Evolutionary conservation across 2,888 invertebrate genomes (phyloP).

Genomic region (Tenthredo distinguenda): DNA sequence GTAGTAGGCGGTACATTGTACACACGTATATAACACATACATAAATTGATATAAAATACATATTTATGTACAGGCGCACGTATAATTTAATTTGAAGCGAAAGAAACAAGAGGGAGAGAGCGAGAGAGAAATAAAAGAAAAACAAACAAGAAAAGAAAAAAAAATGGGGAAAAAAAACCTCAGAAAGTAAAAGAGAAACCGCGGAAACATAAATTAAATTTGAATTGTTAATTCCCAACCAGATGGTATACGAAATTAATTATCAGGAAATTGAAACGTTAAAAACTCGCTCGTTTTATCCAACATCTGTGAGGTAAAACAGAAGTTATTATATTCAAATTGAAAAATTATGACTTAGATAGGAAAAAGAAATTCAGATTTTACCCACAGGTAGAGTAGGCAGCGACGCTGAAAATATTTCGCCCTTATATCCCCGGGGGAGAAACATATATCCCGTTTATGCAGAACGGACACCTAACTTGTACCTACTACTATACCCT

Average conservation of each 20-base stretch:
- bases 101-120: not conserved
- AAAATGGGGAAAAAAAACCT: not conserved
- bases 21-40: not conserved
- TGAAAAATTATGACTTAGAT: not conserved
- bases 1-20: not conserved
- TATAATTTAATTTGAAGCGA: not conserved
- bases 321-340: not conserved
- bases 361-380: not conserved
- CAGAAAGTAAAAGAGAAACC: not conserved
- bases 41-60: not conserved
- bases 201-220: not conserved
- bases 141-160: too few species aligned
- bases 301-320: not conserved
- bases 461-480: constrained; percentile 18
- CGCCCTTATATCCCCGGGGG: constrained; percentile 7
- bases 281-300: not conserved
- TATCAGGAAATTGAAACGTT: not conserved
- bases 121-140: too few species aligned
- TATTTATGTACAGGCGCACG: not conserved
- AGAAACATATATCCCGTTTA: constrained; percentile 8
- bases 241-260: not conserved
- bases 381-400: not conserved
- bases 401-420: not conserved
- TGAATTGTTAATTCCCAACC: not conserved
- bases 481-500: not conserved